Evolutionary conservation across 2,113 vertebrate species (phyloP), one percentile per base, ranked within the genome.

Genomic region (Equus przewalskii): DNA sequence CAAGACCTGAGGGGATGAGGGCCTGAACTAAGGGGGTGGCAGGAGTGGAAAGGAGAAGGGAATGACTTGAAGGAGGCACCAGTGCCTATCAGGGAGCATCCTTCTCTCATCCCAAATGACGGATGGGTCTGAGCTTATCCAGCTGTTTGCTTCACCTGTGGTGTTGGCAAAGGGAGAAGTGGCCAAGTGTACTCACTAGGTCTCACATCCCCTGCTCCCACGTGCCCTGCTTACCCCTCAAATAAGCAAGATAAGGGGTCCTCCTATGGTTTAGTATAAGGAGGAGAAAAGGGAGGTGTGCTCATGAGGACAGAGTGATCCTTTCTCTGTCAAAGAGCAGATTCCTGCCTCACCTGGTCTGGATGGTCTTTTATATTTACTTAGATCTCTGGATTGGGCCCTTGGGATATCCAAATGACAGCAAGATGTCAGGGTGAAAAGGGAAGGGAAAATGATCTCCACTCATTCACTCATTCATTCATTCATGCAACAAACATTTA

Each of bases 71-170:
- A 44, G 44, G 41, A 36, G 62, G 13, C 3, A 19, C 7, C 16
- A 10, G 0, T 21, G 51, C 24, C 24, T 3, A 6, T 12, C 0
- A 36, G 30, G 60, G 15, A 19, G 78, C 10, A 3, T 56, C 65
- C 11, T 79, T 46, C 18, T 56, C 36, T 51, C 33, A 12, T 33
- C 5, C 3, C 1, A 46, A 46, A 8, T 1, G 6, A 26, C 19
- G 6, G 30, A 16, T 54, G 44, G 7, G 44, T 19, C 54, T 16
- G 33, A 88, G 56, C 6, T 13, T 2, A 12, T 2, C 44, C 19
- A 15, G 44, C 44, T 10, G 5, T 41, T 33, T 72, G 24, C 13
- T 28, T 64, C 73, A 28, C 81, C 56, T 54, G 44, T 21, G 75
- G 65, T 1, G 1, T 0, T 19, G 72, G 41, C 58, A 36, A 18